Evolutionary conservation across 2,113 vertebrate genomes (phyloP).

Genomic region (Notiomystis cincta): DNA sequence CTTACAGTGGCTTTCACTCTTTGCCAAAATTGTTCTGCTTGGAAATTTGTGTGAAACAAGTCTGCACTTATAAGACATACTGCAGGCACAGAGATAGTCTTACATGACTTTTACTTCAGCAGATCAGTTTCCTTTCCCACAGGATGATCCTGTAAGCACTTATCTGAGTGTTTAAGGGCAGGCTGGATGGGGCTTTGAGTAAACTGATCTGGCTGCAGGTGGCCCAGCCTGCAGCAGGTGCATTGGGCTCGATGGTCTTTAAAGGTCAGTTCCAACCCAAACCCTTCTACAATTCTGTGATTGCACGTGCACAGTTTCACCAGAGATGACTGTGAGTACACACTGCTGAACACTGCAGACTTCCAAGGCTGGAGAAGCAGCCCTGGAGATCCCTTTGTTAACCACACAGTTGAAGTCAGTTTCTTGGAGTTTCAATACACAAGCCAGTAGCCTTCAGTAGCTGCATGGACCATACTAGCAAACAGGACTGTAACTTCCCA

Average conservation of each 20-base stretch:
- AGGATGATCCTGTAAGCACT: neutral
- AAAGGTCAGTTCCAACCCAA: neutral
- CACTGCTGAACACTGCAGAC: neutral
- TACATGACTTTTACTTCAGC: neutral
- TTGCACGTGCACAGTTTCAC: neutral
- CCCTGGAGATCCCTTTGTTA: neutral
- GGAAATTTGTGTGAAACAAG: neutral
- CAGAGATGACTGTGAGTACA: fast-evolving
- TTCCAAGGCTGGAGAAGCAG: neutral
- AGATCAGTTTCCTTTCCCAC: neutral
- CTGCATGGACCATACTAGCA: neutral
- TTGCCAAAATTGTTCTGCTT: neutral
- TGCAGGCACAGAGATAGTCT: neutral
- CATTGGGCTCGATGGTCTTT: neutral
- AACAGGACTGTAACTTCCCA: neutral
- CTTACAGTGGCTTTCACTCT: neutral
- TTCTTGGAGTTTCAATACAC: neutral
- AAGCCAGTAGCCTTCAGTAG: neutral
- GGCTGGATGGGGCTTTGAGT: neutral
- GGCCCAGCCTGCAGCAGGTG: neutral
- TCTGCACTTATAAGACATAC: neutral
- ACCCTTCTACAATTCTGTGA: neutral
- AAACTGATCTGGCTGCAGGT: neutral
- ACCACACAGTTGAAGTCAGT: neutral
- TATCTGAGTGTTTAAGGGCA: neutral